Evolutionary conservation across 2,888 invertebrate genomes (phyloP), one percentile per base, ranked within the genome.

Genomic region (Cheilosia variabilis): DNA sequence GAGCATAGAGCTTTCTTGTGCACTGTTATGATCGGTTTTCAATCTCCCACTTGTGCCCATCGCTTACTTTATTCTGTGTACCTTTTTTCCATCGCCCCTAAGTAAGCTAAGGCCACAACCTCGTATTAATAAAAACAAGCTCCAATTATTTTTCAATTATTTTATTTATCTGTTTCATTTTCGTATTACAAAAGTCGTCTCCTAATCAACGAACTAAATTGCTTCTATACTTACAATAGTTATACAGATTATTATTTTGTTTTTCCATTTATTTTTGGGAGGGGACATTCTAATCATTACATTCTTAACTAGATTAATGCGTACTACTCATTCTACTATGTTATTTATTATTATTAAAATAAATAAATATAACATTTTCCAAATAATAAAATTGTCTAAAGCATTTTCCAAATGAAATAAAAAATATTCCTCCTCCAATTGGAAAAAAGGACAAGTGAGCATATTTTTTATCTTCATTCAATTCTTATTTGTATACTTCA

Each of bases 381-480:
- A 63, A 58, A 84, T 37, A 7, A 27, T 52, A 15, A 52, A 52
- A 52, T 47, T 47, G 47, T 47, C 19, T 66, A 52, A 52, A 71
- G 41, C 17, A 58, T 4, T 45, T 66, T 77, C 73, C 45, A 71
- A 79, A 87, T 4, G 41, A 43, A 71, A 73, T 22, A 43, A 73
- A 68, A 63, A 62, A 45, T 55, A 45, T 57, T 75, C 55, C 62
- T 75, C 62, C 65, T 62, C 34, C 41, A 27, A 72, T 77, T 77
- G 82, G 88, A 87, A 88, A 87, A 88, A 87, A 86, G 88, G 88
- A 88, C 88, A 87, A 88, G 87, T 88, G 87, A 83, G 58, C 58
- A 66, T 66, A 9, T 41, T 53, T 53, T 60, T 58, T 1, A 31
- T 27, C 58, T 73, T 53, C 4, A 19, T 47, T 43, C 65, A n/a